phyloP scores from a whole-genome alignment of 2,888 invertebrate species.

The Eudemis profundana region DNA sequence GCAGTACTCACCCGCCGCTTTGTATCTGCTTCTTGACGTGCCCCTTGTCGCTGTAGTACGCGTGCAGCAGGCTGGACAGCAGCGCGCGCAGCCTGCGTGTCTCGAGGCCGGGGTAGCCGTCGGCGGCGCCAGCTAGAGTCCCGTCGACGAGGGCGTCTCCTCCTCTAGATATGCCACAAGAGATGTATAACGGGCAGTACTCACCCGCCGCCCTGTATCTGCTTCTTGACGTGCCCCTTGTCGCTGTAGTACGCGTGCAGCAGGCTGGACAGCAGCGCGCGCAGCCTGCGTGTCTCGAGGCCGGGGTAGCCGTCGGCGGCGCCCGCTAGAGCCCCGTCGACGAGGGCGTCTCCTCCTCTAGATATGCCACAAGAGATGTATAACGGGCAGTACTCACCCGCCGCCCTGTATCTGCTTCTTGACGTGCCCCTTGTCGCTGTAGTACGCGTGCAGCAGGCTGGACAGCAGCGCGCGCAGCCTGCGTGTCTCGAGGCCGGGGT shows the following conservation, averaged over 20 bases:
- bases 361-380: not conserved
- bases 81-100: conserved; percentile 92
- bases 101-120: conserved; percentile 92
- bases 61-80: conserved; percentile 89
- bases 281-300: conserved; percentile 91
- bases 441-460: conserved; percentile 92
- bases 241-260: conserved; percentile 95
- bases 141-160: too few relatives aligned
- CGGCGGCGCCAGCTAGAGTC: conserved; percentile 73
- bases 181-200: conserved; percentile 46
- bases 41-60: conserved; percentile 96
- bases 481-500: conserved; percentile 91
- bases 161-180: not conserved
- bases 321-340: conserved; percentile 77
- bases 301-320: conserved; percentile 88
- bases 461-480: conserved; percentile 92
- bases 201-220: conserved; percentile 94
- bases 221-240: conserved; percentile 97
- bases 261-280: conserved; percentile 90
- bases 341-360: conserved; percentile 69
- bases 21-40: conserved; percentile 98
- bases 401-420: conserved; percentile 96
- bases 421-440: conserved; percentile 96
- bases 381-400: conserved; percentile 82
- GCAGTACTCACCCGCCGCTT: conserved; percentile 90